Evolutionary conservation across 2,797 vertebrate species (phyloP), one percentile per base, ranked within the genome.

Genomic region (Pipistrellus pygmaeus): DNA sequence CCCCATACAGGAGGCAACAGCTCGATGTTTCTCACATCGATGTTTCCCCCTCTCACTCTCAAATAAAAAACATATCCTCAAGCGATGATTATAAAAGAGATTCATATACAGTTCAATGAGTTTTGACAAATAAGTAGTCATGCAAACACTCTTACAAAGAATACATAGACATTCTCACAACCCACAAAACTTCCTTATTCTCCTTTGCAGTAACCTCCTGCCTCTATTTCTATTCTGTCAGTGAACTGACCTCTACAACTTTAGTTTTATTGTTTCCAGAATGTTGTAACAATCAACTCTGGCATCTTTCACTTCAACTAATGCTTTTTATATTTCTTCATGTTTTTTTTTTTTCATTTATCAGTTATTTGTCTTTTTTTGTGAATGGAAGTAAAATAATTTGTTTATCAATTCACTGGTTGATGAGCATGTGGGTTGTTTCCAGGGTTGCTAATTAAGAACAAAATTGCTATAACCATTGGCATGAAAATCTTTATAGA

Each of bases 381-480:
- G 30, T 66, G 44, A 27, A 9, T 72, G 81, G 6, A 78, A 32
- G 12, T 60, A 62, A 0, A 66, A 30, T 35, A 41, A 41, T 81
- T 85, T 60, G 12, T 76, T 62, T 66, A 57, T 83, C 8, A 30
- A 0, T 66, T 88, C 38, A 27, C 4, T 32, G 32, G 44, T 44
- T 44, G 44, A 44, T 44, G 44, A 44, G 10, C 44, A 44, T 44
- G 44, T 44, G 44, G 44, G 9, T 38, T 76, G 1, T 90, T 95
- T 69, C 21, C 44, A 90, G 0, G 25, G 57, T 93, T 82, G 35
- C 73, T 93, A 73, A 75, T 44, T 30, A 90, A 93, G 38, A 84
- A 77, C n/a, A 72, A 93, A 51, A 8, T 38, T 78, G 20, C 21
- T 77, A 30, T 71, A 77, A 89, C 77, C 32, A 55, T 44, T 87